phyloP scores from a whole-genome alignment of 2,888 invertebrate species.

The Capitulum mitella region DNA sequence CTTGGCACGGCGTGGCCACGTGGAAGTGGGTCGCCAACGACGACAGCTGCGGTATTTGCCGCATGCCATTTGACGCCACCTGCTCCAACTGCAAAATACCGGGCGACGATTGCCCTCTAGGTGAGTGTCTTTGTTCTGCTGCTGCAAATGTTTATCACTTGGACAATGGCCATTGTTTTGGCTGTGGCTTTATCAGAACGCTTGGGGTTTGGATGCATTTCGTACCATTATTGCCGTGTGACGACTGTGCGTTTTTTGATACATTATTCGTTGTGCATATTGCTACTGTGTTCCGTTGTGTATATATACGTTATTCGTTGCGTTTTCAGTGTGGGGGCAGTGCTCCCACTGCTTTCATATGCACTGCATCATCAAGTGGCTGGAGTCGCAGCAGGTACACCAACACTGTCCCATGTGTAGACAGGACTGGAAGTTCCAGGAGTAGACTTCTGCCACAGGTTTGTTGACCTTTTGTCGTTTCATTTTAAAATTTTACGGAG shows the following conservation, averaged over 20 bases:
- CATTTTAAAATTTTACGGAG: no score
- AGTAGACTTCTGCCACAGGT: slow-evolving; percentile 41
- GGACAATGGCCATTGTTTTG: no score
- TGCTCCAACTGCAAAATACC: slow-evolving; percentile 96
- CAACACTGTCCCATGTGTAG: slow-evolving; percentile 77
- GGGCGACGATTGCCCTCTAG: slow-evolving; percentile 93
- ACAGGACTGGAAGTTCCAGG: slow-evolving; percentile 97
- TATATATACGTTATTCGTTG: no score
- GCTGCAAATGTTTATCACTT: no score
- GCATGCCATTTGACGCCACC: slow-evolving; percentile 97
- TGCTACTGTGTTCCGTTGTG: no score
- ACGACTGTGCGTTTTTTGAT: no score
- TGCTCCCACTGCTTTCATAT: slow-evolving; percentile 99
- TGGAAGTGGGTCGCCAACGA: slow-evolving; percentile 99
- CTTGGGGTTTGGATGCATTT: no score
- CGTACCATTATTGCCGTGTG: no score
- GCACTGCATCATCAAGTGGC: slow-evolving; percentile 99
- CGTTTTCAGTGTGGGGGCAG: slow-evolving; percentile 84
- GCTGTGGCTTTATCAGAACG: no score
- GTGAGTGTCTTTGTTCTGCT: slow-evolving; percentile 45
- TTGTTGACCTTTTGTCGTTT: no score
- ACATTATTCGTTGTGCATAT: no score
- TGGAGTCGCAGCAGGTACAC: slow-evolving; percentile 62
- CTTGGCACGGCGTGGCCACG: slow-evolving; percentile 91
- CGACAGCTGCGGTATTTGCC: slow-evolving; percentile 98